A percentile compares a stretch with the other conserved stretches of the same genome.
Conservation (phyloP, 2,888 invertebrate genomes). For the Cartodere bifasciata region DNA sequence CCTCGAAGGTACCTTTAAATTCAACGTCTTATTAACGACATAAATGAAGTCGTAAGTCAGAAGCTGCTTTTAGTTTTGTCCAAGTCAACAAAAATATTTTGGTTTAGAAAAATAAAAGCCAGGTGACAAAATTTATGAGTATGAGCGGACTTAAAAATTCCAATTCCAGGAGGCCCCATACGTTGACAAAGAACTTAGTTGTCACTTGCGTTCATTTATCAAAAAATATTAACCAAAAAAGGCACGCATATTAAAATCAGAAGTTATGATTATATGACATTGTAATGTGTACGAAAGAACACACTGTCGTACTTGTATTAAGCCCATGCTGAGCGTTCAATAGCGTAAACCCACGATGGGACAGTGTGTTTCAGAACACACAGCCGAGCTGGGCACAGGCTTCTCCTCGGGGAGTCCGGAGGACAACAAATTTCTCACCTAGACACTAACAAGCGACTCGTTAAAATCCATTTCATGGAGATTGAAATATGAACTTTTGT, state of each 20-base stretch:
- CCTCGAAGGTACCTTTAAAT: no score
- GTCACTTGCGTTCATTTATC: slow-evolving; percentile 31
- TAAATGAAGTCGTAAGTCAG: no score
- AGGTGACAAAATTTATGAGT: no score
- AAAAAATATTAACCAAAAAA: slow-evolving; percentile 23
- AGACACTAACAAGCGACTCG: slow-evolving; percentile 34
- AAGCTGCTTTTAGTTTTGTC: no score
- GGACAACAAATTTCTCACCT: slow-evolving; percentile 38
- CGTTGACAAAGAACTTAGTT: slow-evolving; percentile 18
- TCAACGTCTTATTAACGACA: no score
- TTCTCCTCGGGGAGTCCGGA: slow-evolving; percentile 29
- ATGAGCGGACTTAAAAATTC: not conserved
- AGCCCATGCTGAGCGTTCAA: slow-evolving; percentile 28
- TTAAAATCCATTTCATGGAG: slow-evolving; percentile 32
- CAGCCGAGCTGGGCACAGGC: slow-evolving; percentile 22
- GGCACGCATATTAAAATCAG: slow-evolving; percentile 33
- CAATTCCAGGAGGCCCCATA: slow-evolving; percentile 23
- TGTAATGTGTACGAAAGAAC: slow-evolving; percentile 29
- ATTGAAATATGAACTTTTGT: slow-evolving; percentile 34
- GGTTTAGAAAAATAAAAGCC: no score
- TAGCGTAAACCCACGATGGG: slow-evolving; percentile 20
- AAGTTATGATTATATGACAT: slow-evolving; percentile 35
- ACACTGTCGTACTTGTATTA: slow-evolving; percentile 30
- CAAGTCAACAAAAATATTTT: no score
- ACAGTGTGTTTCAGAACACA: slow-evolving; percentile 23